phyloP scores from a whole-genome alignment of 2,888 invertebrate species.

The Spilosoma lubricipeda region DNA sequence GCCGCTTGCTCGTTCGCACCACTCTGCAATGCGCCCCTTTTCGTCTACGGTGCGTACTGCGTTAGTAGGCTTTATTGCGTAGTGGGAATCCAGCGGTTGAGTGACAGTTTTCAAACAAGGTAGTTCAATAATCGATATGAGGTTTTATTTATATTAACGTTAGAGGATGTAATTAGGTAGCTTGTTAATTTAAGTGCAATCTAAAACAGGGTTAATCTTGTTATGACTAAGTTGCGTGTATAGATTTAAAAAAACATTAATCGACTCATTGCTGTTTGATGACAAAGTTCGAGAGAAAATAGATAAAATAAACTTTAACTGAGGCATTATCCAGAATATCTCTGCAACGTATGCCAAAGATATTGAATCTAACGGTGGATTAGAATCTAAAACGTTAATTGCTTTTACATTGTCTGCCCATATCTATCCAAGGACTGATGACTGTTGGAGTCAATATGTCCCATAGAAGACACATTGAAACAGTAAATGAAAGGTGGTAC shows the following conservation, averaged over 20 bases:
- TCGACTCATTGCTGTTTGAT: constrained; percentile 40
- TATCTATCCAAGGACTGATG: no score
- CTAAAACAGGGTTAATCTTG: constrained; percentile 6
- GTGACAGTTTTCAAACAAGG: constrained; percentile 60
- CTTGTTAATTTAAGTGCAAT: constrained; percentile 17
- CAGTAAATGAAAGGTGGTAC: no score
- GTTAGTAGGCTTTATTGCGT: constrained; percentile 62
- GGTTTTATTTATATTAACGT: constrained; percentile 2
- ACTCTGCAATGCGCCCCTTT: constrained; percentile 89
- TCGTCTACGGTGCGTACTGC: constrained; percentile 74
- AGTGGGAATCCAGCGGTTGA: constrained; percentile 56
- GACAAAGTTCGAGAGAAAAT: no score
- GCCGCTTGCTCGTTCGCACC: constrained; percentile 95
- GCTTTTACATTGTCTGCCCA: no score
- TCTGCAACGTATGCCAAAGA: no score
- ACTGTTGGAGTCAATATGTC: no score
- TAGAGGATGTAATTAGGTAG: background rate
- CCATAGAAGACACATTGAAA: no score
- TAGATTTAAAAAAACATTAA: constrained; percentile 37
- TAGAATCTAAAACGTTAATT: no score
- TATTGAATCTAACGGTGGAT: no score
- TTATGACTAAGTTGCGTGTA: constrained; percentile 16
- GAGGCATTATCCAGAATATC: no score
- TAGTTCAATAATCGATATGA: constrained; percentile 2
- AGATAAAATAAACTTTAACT: no score